These are phyloP conservation scores for Potorous gilbertii DNA, from an alignment of 2,797 vertebrate species.

Conservation along the genomic window DNA sequence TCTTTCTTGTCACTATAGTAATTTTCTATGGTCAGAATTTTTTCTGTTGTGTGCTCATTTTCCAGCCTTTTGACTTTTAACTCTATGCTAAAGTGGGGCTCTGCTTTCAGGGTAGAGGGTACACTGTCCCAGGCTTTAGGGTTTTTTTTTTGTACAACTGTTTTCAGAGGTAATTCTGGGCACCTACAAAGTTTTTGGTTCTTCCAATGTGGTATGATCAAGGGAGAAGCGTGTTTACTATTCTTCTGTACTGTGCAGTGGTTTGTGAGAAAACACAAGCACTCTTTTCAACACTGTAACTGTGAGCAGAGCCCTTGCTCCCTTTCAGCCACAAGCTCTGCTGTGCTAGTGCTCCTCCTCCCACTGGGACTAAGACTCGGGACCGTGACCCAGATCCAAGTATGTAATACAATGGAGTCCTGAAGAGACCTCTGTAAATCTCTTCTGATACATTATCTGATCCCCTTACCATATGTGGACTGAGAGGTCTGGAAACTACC, in stretches of 20 bases:
- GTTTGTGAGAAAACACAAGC: no score
- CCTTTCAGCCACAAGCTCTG: no score
- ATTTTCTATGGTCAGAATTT: background rate
- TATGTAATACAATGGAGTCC: no score
- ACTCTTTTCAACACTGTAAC: no score
- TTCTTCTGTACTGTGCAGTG: background rate
- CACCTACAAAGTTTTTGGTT: background rate
- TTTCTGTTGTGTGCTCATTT: background rate
- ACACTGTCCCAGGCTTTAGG: background rate
- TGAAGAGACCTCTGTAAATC: no score
- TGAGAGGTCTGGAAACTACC: no score
- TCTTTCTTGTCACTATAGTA: background rate
- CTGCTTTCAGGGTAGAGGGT: background rate
- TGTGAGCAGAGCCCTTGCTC: no score
- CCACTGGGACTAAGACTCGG: no score
- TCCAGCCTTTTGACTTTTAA: background rate
- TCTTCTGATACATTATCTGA: no score
- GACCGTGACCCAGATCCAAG: no score
- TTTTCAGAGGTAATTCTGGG: background rate
- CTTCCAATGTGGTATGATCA: background rate
- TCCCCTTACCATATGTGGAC: no score
- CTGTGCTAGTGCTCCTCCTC: no score
- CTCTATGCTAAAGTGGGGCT: background rate
- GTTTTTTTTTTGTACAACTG: background rate
- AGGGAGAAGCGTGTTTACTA: background rate